phyloP scores from a whole-genome alignment of 2,888 invertebrate genomes.

The Pycnomerus fuliginosus region DNA sequence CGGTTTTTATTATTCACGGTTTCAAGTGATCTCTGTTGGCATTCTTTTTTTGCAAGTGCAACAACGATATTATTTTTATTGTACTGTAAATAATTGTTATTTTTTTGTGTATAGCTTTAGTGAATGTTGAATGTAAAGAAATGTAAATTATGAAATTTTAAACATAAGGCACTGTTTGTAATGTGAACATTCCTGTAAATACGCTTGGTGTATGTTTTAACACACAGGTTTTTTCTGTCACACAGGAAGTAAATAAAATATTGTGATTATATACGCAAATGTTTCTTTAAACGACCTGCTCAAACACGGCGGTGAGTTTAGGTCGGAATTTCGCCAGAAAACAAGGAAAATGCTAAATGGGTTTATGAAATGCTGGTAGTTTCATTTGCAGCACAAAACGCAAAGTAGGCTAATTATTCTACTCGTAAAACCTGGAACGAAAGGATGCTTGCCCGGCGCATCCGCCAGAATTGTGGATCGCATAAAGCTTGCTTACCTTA shows the following conservation, averaged over 20 bases:
- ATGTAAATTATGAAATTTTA: conserved; percentile 33
- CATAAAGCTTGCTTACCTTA: too few species aligned
- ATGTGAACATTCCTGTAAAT: conserved; percentile 35
- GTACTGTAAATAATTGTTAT: conserved; percentile 17
- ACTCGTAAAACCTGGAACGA: too few species aligned
- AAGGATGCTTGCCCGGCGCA: conserved; percentile 3
- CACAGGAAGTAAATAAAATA: conserved; percentile 34
- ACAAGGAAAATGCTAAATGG: too few species aligned
- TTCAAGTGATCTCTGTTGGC: too few species aligned
- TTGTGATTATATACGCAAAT: conserved; percentile 30
- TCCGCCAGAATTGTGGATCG: conserved; percentile 1
- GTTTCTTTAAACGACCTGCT: too few species aligned
- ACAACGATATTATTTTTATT: background rate
- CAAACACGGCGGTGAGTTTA: too few species aligned
- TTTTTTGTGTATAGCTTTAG: conserved; percentile 33
- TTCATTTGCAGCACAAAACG: too few species aligned
- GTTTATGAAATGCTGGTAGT: too few species aligned
- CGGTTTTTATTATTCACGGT: conserved; percentile 9
- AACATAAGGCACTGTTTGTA: conserved; percentile 39
- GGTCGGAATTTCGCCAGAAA: too few species aligned
- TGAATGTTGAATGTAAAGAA: conserved; percentile 37
- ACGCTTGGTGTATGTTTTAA: conserved; percentile 47
- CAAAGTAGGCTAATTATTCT: too few species aligned
- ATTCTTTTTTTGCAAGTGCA: too few species aligned
- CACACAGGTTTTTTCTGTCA: conserved; percentile 45